Percentiles rank a stretch among this genome's conserved stretches.
Evolutionary conservation across 2,113 vertebrate species (phyloP).

Genomic region (Theristicus caerulescens): DNA sequence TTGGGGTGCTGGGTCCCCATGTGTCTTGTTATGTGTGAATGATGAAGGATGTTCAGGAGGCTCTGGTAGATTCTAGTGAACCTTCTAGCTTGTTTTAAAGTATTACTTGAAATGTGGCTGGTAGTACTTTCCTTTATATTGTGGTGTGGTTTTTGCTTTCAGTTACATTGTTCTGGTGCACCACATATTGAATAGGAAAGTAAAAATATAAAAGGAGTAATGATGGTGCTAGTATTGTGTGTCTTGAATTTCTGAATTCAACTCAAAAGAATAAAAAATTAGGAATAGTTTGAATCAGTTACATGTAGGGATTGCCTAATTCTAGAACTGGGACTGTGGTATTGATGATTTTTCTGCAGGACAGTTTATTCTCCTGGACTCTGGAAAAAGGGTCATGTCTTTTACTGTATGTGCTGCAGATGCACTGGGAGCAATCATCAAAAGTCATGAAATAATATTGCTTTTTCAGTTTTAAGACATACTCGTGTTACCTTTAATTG

Average conservation of each 20-base stretch:
- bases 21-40: not conserved
- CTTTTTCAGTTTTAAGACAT: not conserved
- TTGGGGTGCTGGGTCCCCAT: not conserved
- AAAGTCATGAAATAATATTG: not conserved
- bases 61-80: not conserved
- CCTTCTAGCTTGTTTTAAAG: not conserved
- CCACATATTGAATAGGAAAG: not conserved
- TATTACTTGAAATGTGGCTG: not conserved
- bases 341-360: not conserved
- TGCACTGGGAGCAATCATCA: not conserved
- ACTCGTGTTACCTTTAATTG: not conserved
- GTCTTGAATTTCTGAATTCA: not conserved
- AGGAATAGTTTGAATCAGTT: not conserved
- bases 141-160: not conserved
- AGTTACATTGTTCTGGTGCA: not conserved
- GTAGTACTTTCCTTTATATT: not conserved
- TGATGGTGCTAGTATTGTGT: not conserved
- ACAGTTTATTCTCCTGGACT: not conserved
- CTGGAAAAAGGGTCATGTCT: not conserved
- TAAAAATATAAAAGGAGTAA: not conserved
- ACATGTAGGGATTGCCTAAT: not conserved
- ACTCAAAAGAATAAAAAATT: not conserved
- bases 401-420: not conserved
- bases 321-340: not conserved
- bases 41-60: not conserved